Conservation (phyloP, 2,888 invertebrate species). For the Lepidocyrtoides sp. region DNA sequence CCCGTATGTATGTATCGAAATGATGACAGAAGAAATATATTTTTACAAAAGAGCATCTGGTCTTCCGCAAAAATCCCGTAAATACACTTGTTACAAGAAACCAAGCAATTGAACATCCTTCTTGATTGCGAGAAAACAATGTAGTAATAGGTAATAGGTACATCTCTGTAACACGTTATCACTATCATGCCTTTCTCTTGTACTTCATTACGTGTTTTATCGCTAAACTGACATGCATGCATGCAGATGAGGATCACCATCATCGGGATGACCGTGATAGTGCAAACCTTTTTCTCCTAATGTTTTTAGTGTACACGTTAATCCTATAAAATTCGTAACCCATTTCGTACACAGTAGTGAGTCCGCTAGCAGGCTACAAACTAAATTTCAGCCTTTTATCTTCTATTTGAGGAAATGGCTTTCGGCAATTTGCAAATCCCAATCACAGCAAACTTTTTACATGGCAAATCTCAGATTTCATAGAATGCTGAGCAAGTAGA, state of each 20-base stretch:
- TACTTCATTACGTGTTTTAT: constrained; percentile 52
- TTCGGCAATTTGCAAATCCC: neutral
- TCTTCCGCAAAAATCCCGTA: constrained; percentile 75
- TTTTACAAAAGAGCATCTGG: constrained; percentile 54
- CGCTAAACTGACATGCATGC: constrained; percentile 6
- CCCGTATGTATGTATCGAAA: too few relatives aligned
- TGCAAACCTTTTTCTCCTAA: neutral
- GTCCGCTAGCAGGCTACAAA: neutral
- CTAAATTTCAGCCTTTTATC: neutral
- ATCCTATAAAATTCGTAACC: neutral
- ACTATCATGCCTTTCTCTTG: constrained; percentile 26
- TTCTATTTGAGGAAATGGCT: neutral
- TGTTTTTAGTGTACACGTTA: neutral
- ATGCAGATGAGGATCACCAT: neutral
- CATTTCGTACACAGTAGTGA: too few relatives aligned
- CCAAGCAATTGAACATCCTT: constrained; percentile 33
- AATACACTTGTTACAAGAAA: constrained; percentile 69
- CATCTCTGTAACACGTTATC: constrained; percentile 31
- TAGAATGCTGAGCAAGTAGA: neutral
- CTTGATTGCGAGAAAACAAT: constrained; percentile 47
- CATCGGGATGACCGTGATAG: neutral
- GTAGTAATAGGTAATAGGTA: neutral
- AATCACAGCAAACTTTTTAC: neutral
- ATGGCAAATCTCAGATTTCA: neutral
- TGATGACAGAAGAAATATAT: constrained; percentile 41